These are phyloP conservation scores for Mythimna impura DNA, from an alignment of 2,888 invertebrate species.

Conservation along the genomic window DNA sequence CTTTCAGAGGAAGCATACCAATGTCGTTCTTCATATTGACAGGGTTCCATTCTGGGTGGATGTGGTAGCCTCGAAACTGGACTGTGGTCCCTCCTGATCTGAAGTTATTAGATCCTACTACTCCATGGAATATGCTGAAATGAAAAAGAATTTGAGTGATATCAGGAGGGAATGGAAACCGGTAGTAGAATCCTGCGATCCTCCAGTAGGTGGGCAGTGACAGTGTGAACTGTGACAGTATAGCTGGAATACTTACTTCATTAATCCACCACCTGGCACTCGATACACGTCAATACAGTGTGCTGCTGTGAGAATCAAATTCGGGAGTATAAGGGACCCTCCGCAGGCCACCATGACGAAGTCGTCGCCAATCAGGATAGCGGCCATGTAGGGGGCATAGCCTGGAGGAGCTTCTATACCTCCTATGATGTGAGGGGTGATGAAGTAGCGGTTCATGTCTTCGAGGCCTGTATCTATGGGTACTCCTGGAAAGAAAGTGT, in stretches of 20 bases:
- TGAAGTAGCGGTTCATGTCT: conserved; percentile 39
- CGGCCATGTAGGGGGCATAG: conserved; percentile 69
- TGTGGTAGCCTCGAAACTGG: conserved; percentile 56
- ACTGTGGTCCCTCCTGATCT: conserved; percentile 48
- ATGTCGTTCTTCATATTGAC: conserved; percentile 69
- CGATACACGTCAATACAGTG: conserved; percentile 70
- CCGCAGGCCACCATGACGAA: conserved; percentile 60
- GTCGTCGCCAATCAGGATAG: conserved; percentile 61
- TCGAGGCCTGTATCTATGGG: conserved; percentile 36
- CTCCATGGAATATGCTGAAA: conserved; percentile 63
- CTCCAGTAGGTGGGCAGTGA: no score
- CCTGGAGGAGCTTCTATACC: conserved; percentile 66
- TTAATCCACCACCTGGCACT: conserved; percentile 55
- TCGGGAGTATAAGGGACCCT: conserved; percentile 39
- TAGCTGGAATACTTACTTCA: conserved; percentile 46
- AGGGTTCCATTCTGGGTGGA: conserved; percentile 69
- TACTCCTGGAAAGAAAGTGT: conserved; percentile 32
- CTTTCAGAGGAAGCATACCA: conserved; percentile 56
- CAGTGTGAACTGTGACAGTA: neutral
- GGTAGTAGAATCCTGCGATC: no score
- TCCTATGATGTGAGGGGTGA: conserved; percentile 66
- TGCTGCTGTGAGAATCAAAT: conserved; percentile 68
- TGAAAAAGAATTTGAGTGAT: neutral
- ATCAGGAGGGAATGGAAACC: no score
- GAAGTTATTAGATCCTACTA: conserved; percentile 70